These are phyloP conservation scores for Ochropleura leucogaster DNA, from an alignment of 2,888 invertebrate species.

Conservation along the genomic window DNA sequence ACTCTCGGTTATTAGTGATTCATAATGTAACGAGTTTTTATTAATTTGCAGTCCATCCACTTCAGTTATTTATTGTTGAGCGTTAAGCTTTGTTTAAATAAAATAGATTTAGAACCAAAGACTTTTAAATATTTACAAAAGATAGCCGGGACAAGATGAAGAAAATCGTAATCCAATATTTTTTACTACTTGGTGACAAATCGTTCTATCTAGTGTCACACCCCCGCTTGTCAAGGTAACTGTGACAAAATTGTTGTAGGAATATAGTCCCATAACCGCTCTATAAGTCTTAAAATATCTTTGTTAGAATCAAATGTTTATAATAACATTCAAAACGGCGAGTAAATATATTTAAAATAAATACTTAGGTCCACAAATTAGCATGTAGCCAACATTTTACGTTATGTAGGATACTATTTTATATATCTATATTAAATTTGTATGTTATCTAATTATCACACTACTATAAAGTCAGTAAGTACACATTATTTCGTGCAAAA, in stretches of 20 bases:
- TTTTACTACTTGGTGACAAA: too few relatives aligned
- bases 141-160: too few relatives aligned
- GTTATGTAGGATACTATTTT: neutral
- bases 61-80: neutral
- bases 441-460: neutral
- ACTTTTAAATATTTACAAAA: neutral
- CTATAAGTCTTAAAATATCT: too few relatives aligned
- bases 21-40: neutral
- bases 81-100: neutral
- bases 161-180: too few relatives aligned
- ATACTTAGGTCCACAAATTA: neutral
- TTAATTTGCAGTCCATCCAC: neutral
- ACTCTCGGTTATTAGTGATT: neutral
- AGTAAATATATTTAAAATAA: neutral
- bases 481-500: neutral
- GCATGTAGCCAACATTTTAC: neutral
- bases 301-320: too few relatives aligned
- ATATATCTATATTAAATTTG: neutral
- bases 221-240: too few relatives aligned
- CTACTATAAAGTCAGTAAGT: neutral
- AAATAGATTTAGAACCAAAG: neutral
- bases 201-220: too few relatives aligned
- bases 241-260: too few relatives aligned
- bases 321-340: too few relatives aligned
- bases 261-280: too few relatives aligned